Evolutionary conservation across 2,797 vertebrate genomes (phyloP).

Genomic region (Chloroceryle inda): DNA sequence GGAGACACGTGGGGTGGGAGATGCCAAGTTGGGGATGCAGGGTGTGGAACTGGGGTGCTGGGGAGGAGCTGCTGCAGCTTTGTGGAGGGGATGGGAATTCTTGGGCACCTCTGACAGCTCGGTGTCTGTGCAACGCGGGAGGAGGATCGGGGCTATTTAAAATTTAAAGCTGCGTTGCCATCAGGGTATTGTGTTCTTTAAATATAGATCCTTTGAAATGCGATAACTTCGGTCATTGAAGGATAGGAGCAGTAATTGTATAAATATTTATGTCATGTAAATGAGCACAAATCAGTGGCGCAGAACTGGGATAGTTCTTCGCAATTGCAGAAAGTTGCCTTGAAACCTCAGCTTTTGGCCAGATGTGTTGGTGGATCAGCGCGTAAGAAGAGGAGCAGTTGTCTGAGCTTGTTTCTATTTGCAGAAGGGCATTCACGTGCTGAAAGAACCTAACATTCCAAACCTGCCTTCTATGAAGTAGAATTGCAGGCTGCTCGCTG

Average conservation of each 20-base stretch:
- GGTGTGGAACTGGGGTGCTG: background rate
- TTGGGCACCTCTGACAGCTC: background rate
- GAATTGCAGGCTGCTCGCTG: background rate
- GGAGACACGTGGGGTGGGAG: background rate
- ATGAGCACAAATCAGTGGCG: background rate
- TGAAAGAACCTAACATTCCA: background rate
- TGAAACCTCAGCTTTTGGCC: background rate
- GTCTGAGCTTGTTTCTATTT: background rate
- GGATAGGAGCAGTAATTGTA: background rate
- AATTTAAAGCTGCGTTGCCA: background rate
- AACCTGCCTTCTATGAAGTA: background rate
- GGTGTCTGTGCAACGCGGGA: accelerated
- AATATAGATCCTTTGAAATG: conserved; percentile 26
- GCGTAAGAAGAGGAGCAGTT: background rate
- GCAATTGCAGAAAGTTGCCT: background rate
- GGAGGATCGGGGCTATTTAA: background rate
- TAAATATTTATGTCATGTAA: conserved; percentile 29
- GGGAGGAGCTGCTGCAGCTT: background rate
- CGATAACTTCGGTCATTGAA: background rate
- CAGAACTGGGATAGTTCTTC: background rate
- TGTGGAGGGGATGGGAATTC: background rate
- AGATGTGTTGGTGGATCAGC: background rate
- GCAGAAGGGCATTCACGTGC: background rate
- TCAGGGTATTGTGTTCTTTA: conserved; percentile 11
- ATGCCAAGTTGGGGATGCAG: background rate